These are phyloP conservation scores for Luidia sarsii DNA, from an alignment of 53 echinoderm and acorn worm genomes.

Conservation along the genomic window DNA sequence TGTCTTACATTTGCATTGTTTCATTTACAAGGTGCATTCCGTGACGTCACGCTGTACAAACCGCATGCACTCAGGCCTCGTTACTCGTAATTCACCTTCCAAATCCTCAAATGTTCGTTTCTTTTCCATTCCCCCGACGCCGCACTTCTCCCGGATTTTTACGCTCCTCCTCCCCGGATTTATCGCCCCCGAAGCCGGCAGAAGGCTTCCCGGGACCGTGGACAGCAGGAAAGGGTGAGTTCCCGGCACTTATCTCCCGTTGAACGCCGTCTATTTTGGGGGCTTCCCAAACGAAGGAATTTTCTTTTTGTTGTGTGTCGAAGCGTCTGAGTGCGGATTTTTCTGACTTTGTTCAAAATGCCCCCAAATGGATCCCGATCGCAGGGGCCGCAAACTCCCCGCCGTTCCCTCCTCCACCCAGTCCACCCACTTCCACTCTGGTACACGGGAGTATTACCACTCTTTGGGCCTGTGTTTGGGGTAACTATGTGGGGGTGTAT, in stretches of 20 bases:
- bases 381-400: slow-evolving; percentile 33
- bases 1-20: slow-evolving; percentile 67
- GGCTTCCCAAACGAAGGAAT: slow-evolving; percentile 38
- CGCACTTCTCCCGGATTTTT: slow-evolving; percentile 57
- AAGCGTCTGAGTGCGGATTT: slow-evolving; percentile 58
- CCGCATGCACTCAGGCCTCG: slow-evolving; percentile 75
- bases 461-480: slow-evolving; percentile 45
- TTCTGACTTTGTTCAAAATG: slow-evolving; percentile 80
- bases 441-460: slow-evolving; percentile 65
- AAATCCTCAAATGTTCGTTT: slow-evolving; percentile 72
- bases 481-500: slow-evolving; percentile 57
- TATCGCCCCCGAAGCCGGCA: slow-evolving; percentile 17
- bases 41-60: slow-evolving; percentile 75
- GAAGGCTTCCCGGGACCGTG: slow-evolving; percentile 51
- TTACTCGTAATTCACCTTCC: slow-evolving; percentile 68
- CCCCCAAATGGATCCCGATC: slow-evolving; percentile 66
- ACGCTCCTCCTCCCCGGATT: slow-evolving; percentile 46
- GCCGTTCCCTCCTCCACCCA: slow-evolving; percentile 33
- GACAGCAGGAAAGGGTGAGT: slow-evolving; percentile 36
- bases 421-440: slow-evolving; percentile 29
- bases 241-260: slow-evolving; percentile 53
- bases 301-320: slow-evolving; percentile 61
- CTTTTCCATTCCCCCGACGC: slow-evolving; percentile 64
- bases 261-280: slow-evolving; percentile 66
- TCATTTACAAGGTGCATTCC: slow-evolving; percentile 67